A percentile compares a stretch with the other conserved stretches of the same genome.
Evolutionary conservation across 2,888 invertebrate species (phyloP).

Genomic region (Erebia epiphron): DNA sequence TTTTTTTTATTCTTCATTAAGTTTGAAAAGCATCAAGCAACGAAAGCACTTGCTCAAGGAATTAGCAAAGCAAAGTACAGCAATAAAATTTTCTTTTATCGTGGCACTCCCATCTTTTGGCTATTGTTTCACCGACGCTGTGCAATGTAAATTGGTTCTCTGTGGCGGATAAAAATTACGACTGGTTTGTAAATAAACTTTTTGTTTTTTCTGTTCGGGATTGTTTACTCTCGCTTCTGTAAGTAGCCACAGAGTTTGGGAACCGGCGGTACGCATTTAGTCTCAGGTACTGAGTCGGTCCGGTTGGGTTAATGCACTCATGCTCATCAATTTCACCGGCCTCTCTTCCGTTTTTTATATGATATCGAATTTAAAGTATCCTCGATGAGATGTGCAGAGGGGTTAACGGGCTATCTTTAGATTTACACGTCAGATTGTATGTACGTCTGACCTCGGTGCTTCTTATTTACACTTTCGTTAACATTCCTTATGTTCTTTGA

Average conservation of each 20-base stretch:
- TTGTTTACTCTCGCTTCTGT: constrained; percentile 64
- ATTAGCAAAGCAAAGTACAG: constrained; percentile 27
- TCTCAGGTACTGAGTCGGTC: constrained; percentile 56
- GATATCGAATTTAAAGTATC: constrained; percentile 33
- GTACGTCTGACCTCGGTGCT: constrained; percentile 11
- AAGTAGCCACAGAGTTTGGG: constrained; percentile 53
- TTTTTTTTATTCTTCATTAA: not conserved
- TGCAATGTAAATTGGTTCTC: constrained; percentile 39
- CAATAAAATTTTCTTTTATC: constrained; percentile 18
- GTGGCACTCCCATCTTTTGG: constrained; percentile 17
- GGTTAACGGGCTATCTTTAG: constrained; percentile 33
- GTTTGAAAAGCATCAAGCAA: not conserved
- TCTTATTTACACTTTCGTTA: not conserved
- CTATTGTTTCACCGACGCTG: constrained; percentile 15
- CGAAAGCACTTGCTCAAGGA: constrained; percentile 11
- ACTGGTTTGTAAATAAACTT: constrained; percentile 40
- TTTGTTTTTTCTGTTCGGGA: constrained; percentile 54
- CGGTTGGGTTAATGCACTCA: constrained; percentile 68
- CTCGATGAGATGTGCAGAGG: constrained; percentile 19
- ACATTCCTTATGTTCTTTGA: not conserved
- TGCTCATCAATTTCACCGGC: constrained; percentile 55
- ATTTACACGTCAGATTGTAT: constrained; percentile 25
- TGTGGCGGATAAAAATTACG: constrained; percentile 43
- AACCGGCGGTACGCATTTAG: constrained; percentile 62
- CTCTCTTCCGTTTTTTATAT: constrained; percentile 54